Conservation (phyloP, 2,888 invertebrate genomes). For the Drosophila monieri region DNA sequence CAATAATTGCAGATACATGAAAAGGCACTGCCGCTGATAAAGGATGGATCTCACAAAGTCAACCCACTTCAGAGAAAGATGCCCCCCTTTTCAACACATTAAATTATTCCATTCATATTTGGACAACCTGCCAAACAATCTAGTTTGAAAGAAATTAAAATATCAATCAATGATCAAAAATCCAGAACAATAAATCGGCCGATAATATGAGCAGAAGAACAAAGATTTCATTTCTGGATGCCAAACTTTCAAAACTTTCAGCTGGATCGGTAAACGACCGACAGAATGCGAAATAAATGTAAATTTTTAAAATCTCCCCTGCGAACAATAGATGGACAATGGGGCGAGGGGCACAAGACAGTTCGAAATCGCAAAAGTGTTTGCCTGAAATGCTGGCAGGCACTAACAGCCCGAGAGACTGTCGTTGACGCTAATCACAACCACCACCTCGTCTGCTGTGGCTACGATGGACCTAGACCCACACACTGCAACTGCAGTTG, state of each 20-base stretch:
- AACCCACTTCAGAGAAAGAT: background rate
- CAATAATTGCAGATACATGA: constrained; percentile 3
- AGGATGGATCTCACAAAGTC: no score
- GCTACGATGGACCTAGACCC: constrained; percentile 12
- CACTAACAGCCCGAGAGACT: constrained; percentile 9
- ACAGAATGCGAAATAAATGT: constrained; percentile 48
- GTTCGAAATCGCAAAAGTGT: constrained; percentile 6
- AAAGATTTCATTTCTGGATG: background rate
- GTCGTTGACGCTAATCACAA: constrained; percentile 39
- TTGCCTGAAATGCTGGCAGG: constrained; percentile 9
- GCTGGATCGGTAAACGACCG: background rate
- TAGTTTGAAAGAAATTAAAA: background rate
- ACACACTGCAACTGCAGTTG: constrained; percentile 47
- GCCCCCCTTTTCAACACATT: background rate
- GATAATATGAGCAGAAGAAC: background rate
- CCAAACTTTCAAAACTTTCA: constrained; percentile 49
- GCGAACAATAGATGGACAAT: constrained; percentile 8
- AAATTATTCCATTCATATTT: background rate
- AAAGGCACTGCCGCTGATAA: background rate
- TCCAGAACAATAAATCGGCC: constrained; percentile 15
- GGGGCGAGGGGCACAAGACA: background rate
- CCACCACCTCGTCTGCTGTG: constrained; percentile 25
- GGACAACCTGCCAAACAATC: constrained; percentile 1
- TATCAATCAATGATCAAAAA: constrained; percentile 1
- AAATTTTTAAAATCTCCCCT: constrained; percentile 31